Evolutionary conservation across 2,797 vertebrate species (phyloP), one percentile per base, ranked within the genome.

Genomic region (Cirrhinus molitorella): DNA sequence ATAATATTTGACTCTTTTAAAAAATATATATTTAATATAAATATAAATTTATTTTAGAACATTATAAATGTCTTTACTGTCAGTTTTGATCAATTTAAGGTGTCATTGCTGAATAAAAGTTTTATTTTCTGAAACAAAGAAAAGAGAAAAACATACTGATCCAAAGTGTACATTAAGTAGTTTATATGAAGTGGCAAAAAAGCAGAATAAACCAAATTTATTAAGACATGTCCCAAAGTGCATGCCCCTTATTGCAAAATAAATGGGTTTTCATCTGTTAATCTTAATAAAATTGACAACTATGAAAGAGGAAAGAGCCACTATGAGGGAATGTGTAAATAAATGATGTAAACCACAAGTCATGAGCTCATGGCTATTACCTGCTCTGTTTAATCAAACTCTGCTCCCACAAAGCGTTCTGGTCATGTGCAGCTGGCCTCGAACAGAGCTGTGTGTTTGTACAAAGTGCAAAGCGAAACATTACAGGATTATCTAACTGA

Each of bases 401-500:
- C 61, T 78, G 49, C 79, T 72, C 65, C 43, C 70, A 67, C 55
- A 67, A 83, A 70, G 66, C 8, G 3, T 65, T 67, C 53, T 74
- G 72, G 49, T 66, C 83, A 80, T 65, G 70, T 74, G 81, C 37
- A 53, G 37, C 61, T 67, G 61, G 61, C 37, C 68, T 77, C 55
- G 72, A 68, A 83, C 83, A 61, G 40, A 1, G 28, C 61, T 61
- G 28, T 21, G 71, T 79, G 61, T 83, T 83, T 79, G 73, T 72
- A 83, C 45, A 73, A 72, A 72, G 63, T 67, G 80, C 66, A 79
- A 84, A 81, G 34, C 47, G 23, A 75, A 74, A 77, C 84, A 79
- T 79, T 79, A 84, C 49, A 80, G 79, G 87, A 87, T 83, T 86
- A 83, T 67, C 55, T 53, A 78, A 61, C 25, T 80, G 19, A 73